A percentile compares a stretch with the other conserved stretches of the same genome.
Evolutionary conservation across 2,888 invertebrate species (phyloP).

Genomic region (Platerodrilus igneus): DNA sequence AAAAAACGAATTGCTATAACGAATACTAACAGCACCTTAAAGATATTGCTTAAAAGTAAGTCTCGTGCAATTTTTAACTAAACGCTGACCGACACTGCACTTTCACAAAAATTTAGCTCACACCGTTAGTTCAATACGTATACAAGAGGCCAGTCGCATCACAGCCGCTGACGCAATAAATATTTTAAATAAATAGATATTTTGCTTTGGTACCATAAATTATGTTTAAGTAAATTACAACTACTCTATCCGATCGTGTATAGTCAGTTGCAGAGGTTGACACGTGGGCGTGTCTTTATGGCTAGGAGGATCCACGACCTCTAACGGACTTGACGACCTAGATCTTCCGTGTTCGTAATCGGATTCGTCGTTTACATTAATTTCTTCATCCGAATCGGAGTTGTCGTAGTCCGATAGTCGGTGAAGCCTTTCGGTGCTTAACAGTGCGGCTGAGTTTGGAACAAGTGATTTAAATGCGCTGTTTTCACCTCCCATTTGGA

Average conservation of each 20-base stretch:
- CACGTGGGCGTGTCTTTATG: slow-evolving; percentile 43
- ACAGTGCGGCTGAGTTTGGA: slow-evolving; percentile 54
- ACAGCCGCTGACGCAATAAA: slow-evolving; percentile 35
- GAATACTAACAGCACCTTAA: no score
- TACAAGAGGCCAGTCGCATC: slow-evolving; percentile 34
- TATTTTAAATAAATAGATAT: slow-evolving; percentile 24
- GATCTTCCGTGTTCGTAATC: slow-evolving; percentile 57
- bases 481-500: slow-evolving; percentile 82
- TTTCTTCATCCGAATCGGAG: slow-evolving; percentile 71
- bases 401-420: slow-evolving; percentile 49
- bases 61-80: no score
- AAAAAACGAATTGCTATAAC: no score
- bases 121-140: no score
- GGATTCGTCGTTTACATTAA: slow-evolving; percentile 78
- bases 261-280: slow-evolving; percentile 66
- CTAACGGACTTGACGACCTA: slow-evolving; percentile 51
- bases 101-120: no score
- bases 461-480: slow-evolving; percentile 79
- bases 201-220: slow-evolving; percentile 25
- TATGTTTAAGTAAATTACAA: slow-evolving; percentile 19
- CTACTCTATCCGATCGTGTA: slow-evolving; percentile 59
- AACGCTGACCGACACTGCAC: no score
- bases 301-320: slow-evolving; percentile 44
- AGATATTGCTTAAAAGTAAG: no score
- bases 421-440: slow-evolving; percentile 55